These are phyloP conservation scores for Scalopus aquaticus DNA, from an alignment of 2,113 vertebrate genomes.

Conservation along the genomic window DNA sequence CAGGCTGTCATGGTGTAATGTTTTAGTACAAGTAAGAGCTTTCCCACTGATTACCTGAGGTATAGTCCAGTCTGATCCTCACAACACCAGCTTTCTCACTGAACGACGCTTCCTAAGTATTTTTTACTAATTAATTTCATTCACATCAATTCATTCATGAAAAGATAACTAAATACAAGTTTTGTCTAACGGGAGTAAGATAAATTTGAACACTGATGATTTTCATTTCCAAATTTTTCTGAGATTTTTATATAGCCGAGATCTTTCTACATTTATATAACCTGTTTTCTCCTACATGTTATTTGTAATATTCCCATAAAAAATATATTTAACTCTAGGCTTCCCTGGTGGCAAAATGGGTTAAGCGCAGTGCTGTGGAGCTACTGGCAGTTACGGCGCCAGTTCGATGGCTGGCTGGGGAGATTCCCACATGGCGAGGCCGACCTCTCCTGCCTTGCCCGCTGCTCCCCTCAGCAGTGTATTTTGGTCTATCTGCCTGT, in stretches of 20 bases:
- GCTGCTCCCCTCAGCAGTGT: too few species aligned
- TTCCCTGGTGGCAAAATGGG: too few species aligned
- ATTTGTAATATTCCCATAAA: not conserved
- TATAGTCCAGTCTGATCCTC: not conserved
- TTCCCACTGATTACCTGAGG: not conserved
- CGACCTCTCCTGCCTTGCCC: too few species aligned
- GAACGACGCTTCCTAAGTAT: not conserved
- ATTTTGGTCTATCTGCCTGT: too few species aligned
- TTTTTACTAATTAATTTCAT: not conserved
- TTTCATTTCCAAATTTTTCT: not conserved
- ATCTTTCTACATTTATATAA: not conserved
- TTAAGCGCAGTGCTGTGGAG: too few species aligned
- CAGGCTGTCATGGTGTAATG: not conserved
- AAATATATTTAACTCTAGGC: not conserved
- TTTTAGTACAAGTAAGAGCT: not conserved
- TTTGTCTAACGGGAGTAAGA: not conserved
- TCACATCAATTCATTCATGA: not conserved
- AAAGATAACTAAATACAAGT: not conserved
- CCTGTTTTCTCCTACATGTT: not conserved
- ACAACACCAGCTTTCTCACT: not conserved
- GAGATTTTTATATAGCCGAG: not conserved
- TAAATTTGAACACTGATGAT: not conserved
- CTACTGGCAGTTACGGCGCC: too few species aligned
- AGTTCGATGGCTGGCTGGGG: too few species aligned
- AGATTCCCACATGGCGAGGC: too few species aligned